Percentiles rank a stretch among this genome's conserved stretches.
These are phyloP conservation scores for Coccyzus lansbergi DNA, from an alignment of 2,797 vertebrate genomes.

Conservation along the genomic window DNA sequence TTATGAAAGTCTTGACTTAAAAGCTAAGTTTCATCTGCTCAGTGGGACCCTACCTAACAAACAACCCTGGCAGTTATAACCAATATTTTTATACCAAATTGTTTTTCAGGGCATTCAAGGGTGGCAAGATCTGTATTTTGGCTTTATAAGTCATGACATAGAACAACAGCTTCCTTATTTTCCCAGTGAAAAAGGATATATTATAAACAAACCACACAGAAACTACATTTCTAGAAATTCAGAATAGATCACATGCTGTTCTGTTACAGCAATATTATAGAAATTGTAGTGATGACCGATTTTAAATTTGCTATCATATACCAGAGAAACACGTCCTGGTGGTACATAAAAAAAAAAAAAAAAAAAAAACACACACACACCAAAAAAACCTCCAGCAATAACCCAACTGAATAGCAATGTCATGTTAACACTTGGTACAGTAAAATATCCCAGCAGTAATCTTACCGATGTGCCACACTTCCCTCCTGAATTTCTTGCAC, in stretches of 20 bases:
- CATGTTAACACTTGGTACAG: neutral
- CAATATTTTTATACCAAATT: neutral
- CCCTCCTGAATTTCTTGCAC: constrained; percentile 96
- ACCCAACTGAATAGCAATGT: neutral
- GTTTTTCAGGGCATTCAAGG: neutral
- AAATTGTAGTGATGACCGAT: neutral
- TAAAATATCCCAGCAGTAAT: neutral
- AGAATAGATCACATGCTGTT: accelerated
- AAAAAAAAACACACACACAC: no score
- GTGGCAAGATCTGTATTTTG: neutral
- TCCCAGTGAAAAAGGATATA: neutral
- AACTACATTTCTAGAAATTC: neutral
- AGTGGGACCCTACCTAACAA: neutral
- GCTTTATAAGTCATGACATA: neutral
- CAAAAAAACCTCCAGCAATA: neutral
- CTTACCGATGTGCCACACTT: constrained; percentile 92
- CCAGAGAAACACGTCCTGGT: neutral
- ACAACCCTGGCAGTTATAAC: neutral
- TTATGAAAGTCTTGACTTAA: neutral
- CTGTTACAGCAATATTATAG: neutral
- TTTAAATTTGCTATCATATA: neutral
- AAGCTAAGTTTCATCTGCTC: neutral
- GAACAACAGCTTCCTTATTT: neutral
- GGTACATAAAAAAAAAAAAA: neutral
- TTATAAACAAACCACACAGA: neutral